Evolutionary conservation across 92 coral and sea anemone species (phyloP).

Genomic region (Zoanthus sociatus): DNA sequence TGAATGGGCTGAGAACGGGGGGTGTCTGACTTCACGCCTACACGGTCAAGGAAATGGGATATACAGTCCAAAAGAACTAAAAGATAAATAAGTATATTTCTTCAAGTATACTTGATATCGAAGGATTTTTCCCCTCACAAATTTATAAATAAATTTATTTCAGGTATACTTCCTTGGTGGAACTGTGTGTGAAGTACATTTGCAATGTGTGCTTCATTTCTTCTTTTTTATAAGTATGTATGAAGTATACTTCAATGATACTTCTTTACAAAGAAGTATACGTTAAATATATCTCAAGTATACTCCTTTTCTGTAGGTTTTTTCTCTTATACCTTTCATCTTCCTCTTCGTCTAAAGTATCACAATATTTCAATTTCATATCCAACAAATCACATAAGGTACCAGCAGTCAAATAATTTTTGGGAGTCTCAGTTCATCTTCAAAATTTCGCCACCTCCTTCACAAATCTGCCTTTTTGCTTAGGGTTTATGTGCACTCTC

Average conservation of each 20-base stretch:
- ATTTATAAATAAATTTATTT: neutral
- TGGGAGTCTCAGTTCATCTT: neutral
- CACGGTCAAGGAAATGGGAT: conserved; percentile 40
- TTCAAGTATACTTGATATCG: conserved; percentile 3
- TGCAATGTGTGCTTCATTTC: conserved; percentile 12
- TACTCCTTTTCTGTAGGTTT: conserved; percentile 9
- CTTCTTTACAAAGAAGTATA: conserved; percentile 8
- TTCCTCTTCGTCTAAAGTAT: neutral
- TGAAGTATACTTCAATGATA: conserved; percentile 12
- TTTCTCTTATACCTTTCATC: too few species aligned
- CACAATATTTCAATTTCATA: conserved; percentile 13
- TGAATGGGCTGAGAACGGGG: conserved; percentile 43
- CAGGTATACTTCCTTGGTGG: conserved; percentile 16
- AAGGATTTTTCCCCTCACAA: conserved; percentile 2
- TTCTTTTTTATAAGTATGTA: conserved; percentile 1
- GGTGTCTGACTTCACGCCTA: conserved; percentile 40
- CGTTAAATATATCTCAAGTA: neutral
- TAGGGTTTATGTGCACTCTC: neutral
- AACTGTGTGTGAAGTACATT: conserved; percentile 12
- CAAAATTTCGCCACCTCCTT: neutral
- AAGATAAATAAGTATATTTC: conserved; percentile 5
- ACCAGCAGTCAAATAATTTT: conserved; percentile 37
- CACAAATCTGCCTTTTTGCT: neutral
- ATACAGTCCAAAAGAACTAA: conserved; percentile 15
- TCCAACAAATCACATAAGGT: conserved; percentile 21